These are phyloP conservation scores for Arctia plantaginis DNA, from an alignment of 2,888 invertebrate species.

Conservation along the genomic window DNA sequence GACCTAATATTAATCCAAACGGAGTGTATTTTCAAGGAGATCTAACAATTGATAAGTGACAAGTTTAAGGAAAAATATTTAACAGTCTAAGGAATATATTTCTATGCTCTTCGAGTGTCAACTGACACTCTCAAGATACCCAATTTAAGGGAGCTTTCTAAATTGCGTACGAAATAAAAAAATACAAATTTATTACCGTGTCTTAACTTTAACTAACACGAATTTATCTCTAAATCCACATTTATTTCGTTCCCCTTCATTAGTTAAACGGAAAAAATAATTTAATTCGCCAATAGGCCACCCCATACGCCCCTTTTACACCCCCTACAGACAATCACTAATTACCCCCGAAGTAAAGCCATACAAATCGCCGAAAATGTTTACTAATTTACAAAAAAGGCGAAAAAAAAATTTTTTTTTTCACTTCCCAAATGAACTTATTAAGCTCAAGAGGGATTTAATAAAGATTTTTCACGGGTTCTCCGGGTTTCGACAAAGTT, in stretches of 20 bases:
- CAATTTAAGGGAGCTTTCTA: slow-evolving; percentile 38
- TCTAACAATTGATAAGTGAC: background rate
- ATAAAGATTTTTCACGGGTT: slow-evolving; percentile 85
- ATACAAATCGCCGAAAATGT: slow-evolving; percentile 86
- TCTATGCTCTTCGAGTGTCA: slow-evolving; percentile 6
- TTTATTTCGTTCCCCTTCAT: slow-evolving; percentile 72
- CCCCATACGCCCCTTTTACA: slow-evolving; percentile 54
- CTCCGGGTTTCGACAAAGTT: slow-evolving; percentile 77
- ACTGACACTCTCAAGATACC: slow-evolving; percentile 33
- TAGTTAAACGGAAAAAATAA: slow-evolving; percentile 76
- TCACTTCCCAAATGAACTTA: slow-evolving; percentile 83
- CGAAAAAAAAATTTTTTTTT: slow-evolving; percentile 63
- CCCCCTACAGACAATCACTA: slow-evolving; percentile 78
- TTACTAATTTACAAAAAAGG: slow-evolving; percentile 81
- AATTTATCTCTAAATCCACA: slow-evolving; percentile 68
- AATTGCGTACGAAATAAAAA: slow-evolving; percentile 42
- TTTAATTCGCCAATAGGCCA: slow-evolving; percentile 73
- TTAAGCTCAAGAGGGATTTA: slow-evolving; percentile 83
- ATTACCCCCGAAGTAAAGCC: slow-evolving; percentile 77
- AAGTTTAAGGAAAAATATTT: background rate
- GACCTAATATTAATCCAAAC: no score
- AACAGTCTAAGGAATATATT: background rate
- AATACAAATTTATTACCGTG: slow-evolving; percentile 49
- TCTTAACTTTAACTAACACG: slow-evolving; percentile 57
- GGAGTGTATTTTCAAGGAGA: background rate